Base-by-base conservation (phyloP, 2,888 invertebrate genomes). In the Melinopterus prodromus region DNA sequence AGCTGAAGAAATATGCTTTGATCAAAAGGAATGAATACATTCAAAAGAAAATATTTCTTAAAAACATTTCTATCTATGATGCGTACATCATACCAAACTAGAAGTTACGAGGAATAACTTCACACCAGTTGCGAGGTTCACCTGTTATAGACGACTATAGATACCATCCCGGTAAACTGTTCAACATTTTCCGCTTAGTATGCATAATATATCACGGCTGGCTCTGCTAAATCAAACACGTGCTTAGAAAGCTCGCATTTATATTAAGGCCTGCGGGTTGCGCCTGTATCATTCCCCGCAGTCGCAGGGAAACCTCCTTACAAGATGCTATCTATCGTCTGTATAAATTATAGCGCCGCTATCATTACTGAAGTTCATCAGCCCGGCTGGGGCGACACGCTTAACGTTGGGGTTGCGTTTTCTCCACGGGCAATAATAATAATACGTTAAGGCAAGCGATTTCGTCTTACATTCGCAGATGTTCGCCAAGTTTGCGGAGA, bases 171-270 rank as follows among this genome's bases (percentile, higher is more conserved):
- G 76, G 79, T 78, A 80, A 83, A 81, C 76, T 75, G 80, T 74
- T 77, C 80, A 72, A 79, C 82, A 81, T 82, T 82, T 83, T 80
- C 80, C 83, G 82, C 81, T 84, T 84, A 83, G 84, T 84, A 84
- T 84, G 84, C 84, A 84, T 84, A 83, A 83, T 84, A 83, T 84
- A 84, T 83, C 82, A 82, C 82, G 78, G 80, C 77, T 80, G 81
- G 79, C 81, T 83, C 82, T 79, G 83, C 82, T 83, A 83, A 84
- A 84, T 84, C 84, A 84, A 84, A 84, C 84, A 84, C 84, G 84
- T 84, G 82, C 84, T 82, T 81, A 81, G 82, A 80, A 83, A 82
- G 84, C 81, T 82, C 82, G 81, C 84, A 84, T 84, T 84, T 84
- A 84, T 84, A 84, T 84, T 83, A 84, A 84, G 83, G 83, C 83